Evolutionary conservation across 1,140 invertebrate genomes (phyloP), one percentile per base, ranked within the genome.

Genomic region (Magallana angulata): DNA sequence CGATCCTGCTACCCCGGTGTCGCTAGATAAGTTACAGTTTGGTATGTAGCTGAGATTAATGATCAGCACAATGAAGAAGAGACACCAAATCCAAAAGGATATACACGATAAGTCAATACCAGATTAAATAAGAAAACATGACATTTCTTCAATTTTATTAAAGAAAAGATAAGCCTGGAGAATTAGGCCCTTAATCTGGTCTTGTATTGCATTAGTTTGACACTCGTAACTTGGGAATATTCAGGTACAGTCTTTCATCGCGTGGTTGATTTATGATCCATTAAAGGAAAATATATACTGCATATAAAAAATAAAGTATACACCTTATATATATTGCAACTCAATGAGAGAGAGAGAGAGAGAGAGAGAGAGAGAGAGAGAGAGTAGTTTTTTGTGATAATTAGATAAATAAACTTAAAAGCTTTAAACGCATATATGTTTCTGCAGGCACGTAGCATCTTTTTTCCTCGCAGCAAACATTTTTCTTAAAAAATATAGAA

Each of bases 101-200:
- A 71, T 71, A 18, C 68, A 18, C 8, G 68, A 71, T 71, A 71
- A 71, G 68, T 71, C 68, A 71, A 71, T 11, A 71, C 12, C 68
- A 24, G 68, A 71, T 71, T 30, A 71, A 71, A 71, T 71, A 71
- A 30, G 12, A 71, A 71, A 71, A 36, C 68, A 71, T 71, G 68
- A 71, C 68, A 71, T 71, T 62, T 71, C 68, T 71, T 71, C 68
- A 71, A 71, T 36, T 71, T 71, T 71, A 71, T 71, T 71, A 71
- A 71, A 24, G 68, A 71, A 71, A 71, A 71, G 9, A 30, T 71
- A 71, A 71, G 68, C 24, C 68, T 12, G 68, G 24, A 71, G 68
- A 71, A 71, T 71, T 71, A 30, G 18, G 68, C 36, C 24, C 68
- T 30, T 71, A 71, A 71, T 71, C 68, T 71, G 8, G 68, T 30